phyloP scores from a whole-genome alignment of 2,888 invertebrate species.

The Pemphredon lugubris region DNA sequence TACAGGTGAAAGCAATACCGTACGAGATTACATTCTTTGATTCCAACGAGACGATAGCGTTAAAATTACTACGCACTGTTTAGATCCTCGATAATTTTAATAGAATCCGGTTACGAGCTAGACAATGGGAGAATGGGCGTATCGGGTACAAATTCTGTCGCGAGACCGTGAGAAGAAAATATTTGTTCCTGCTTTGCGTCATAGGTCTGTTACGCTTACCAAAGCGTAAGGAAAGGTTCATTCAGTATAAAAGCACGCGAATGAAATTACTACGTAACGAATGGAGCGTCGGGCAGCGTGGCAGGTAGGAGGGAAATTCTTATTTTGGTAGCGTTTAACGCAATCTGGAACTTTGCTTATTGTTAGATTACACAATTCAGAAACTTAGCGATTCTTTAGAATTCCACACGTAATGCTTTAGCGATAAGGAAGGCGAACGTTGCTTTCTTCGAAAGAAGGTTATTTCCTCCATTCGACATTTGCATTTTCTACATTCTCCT shows the following conservation, averaged over 20 bases:
- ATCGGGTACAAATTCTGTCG: background rate
- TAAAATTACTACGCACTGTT: slow-evolving; percentile 14
- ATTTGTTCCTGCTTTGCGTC: too few species aligned
- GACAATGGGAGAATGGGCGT: background rate
- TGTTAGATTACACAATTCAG: too few species aligned
- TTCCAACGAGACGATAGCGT: slow-evolving; percentile 13
- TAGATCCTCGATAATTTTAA: background rate
- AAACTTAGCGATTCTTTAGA: too few species aligned
- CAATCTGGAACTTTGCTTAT: too few species aligned
- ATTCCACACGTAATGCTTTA: too few species aligned
- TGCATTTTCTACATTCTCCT: too few species aligned
- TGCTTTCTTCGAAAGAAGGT: too few species aligned
- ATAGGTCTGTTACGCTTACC: background rate
- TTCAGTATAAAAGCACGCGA: background rate
- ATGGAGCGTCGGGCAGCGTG: background rate
- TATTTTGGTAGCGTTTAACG: too few species aligned
- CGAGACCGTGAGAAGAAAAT: background rate
- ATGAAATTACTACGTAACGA: background rate
- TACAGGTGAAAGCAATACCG: slow-evolving; percentile 42
- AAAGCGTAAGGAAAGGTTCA: background rate
- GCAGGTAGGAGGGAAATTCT: too few species aligned
- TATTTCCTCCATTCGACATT: too few species aligned
- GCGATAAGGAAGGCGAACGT: too few species aligned
- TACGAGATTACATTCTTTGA: slow-evolving; percentile 28
- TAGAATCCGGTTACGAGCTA: background rate